A percentile compares a stretch with the other conserved stretches of the same genome.
These are phyloP conservation scores for Goniozus legneri DNA, from an alignment of 1,140 invertebrate species.

Conservation along the genomic window DNA sequence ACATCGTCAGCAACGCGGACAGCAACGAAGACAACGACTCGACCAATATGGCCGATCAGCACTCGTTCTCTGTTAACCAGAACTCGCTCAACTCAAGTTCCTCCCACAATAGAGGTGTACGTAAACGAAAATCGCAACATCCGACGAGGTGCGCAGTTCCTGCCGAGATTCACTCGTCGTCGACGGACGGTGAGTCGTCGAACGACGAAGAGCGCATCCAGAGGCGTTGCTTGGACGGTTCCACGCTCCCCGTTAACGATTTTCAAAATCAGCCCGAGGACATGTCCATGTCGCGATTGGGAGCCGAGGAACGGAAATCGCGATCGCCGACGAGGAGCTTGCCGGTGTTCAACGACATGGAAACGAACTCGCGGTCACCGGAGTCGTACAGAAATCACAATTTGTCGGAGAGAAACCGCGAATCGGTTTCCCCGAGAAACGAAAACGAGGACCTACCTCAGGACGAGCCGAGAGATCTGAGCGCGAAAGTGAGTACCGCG, in stretches of 20 bases:
- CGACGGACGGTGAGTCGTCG: constrained; percentile 64
- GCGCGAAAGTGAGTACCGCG: constrained; percentile 40
- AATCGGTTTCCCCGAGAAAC: constrained; percentile 6
- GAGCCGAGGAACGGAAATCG: constrained; percentile 40
- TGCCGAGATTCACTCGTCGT: constrained; percentile 57
- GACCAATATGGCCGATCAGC: constrained; percentile 42
- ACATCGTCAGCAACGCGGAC: constrained; percentile 64
- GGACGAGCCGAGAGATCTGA: constrained; percentile 47
- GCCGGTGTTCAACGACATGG: constrained; percentile 15
- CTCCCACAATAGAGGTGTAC: constrained; percentile 45
- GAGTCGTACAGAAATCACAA: constrained; percentile 15
- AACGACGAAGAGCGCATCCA: constrained; percentile 54
- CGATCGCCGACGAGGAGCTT: constrained; percentile 22
- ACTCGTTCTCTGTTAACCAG: constrained; percentile 34
- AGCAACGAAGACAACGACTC: constrained; percentile 69
- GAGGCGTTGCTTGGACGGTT: constrained; percentile 8
- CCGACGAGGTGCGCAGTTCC: constrained; percentile 78
- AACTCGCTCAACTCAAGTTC: constrained; percentile 34
- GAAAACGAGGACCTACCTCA: constrained; percentile 25
- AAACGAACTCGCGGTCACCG: constrained; percentile 25
- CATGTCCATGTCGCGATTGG: constrained; percentile 56
- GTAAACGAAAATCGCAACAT: constrained; percentile 90
- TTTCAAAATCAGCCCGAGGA: constrained; percentile 60
- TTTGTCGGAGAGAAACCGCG: not conserved
- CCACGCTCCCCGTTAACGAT: constrained; percentile 25